Percentiles rank a stretch among this genome's conserved stretches.
These are phyloP conservation scores for Stenurella melanura DNA, from an alignment of 2,888 invertebrate genomes.

Conservation along the genomic window DNA sequence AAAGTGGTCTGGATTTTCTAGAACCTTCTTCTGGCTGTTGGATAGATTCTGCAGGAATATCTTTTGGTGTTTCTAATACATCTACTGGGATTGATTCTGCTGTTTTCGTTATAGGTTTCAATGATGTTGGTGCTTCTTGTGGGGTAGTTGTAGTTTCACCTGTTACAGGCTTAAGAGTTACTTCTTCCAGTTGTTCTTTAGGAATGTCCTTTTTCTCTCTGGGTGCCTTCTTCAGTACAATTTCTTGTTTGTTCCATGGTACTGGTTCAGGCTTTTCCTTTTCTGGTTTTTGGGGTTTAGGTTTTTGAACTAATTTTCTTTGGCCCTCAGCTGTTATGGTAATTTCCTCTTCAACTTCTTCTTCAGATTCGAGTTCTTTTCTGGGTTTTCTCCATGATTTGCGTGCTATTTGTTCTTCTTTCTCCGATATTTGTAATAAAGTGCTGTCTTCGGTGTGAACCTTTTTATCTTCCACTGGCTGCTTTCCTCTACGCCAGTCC, in stretches of 20 bases:
- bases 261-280: constrained; percentile 67
- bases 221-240: constrained; percentile 72
- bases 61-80: neutral
- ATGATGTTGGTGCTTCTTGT: neutral
- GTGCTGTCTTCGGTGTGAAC: constrained; percentile 55
- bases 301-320: constrained; percentile 18
- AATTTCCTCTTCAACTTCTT: constrained; percentile 29
- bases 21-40: neutral
- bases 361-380: constrained; percentile 33
- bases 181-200: constrained; percentile 71
- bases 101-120: neutral
- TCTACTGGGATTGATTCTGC: neutral
- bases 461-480: constrained; percentile 27
- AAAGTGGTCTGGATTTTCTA: neutral
- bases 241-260: constrained; percentile 79
- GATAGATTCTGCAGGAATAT: neutral
- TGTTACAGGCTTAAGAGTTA: constrained; percentile 75
- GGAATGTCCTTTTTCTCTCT: constrained; percentile 73
- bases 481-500: constrained; percentile 59
- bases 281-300: constrained; percentile 24
- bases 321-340: constrained; percentile 23
- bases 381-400: constrained; percentile 16
- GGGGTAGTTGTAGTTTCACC: constrained; percentile 39
- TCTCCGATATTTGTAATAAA: constrained; percentile 52
- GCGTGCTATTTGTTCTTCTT: constrained; percentile 51